Evolutionary conservation across 1,140 invertebrate genomes (phyloP).

Genomic region (Patella vulgata): DNA sequence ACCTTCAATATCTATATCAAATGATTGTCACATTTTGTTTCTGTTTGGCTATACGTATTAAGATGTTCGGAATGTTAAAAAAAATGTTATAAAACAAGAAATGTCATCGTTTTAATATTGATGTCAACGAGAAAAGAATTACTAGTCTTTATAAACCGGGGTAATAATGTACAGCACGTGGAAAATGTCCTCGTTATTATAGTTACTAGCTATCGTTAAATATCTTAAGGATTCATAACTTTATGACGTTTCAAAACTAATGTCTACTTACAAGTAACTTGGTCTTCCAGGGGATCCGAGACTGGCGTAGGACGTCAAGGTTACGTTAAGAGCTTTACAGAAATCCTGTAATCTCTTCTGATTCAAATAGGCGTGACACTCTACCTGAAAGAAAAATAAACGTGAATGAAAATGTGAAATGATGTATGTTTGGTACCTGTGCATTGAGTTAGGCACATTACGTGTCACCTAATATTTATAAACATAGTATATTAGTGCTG

Average conservation of each 20-base stretch:
- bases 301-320: conserved; percentile 77
- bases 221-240: background rate
- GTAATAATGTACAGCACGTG: no score
- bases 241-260: background rate
- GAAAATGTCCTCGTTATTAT: background rate
- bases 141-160: background rate
- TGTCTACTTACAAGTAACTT: conserved; percentile 1
- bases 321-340: conserved; percentile 74
- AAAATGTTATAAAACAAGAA: background rate
- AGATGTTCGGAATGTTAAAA: no score
- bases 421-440: no score
- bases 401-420: no score
- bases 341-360: conserved; percentile 80
- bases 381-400: conserved; percentile 74
- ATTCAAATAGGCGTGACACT: conserved; percentile 85
- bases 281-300: conserved; percentile 61
- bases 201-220: background rate
- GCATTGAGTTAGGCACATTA: no score
- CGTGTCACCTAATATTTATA: no score
- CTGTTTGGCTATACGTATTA: no score
- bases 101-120: background rate
- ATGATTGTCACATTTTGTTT: no score
- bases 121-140: background rate
- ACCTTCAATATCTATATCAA: no score
- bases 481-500: no score